Conservation (phyloP, 2,888 invertebrate species). For the Ceramica pisi region DNA sequence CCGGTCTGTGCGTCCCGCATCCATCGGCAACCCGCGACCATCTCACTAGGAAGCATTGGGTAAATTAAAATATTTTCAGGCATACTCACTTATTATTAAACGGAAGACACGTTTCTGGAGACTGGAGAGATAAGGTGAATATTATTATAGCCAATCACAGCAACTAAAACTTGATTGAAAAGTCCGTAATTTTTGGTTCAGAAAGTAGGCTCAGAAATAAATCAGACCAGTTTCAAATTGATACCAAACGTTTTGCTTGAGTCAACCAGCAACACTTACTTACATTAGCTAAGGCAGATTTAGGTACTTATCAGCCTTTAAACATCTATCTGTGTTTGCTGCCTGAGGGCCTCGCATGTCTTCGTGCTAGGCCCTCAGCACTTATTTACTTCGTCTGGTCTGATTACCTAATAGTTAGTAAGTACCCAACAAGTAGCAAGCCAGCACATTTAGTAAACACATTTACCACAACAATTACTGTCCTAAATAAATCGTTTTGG, state of each 20-base stretch:
- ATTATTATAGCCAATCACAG: no score
- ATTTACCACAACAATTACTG: constrained; percentile 43
- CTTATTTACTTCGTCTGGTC: neutral
- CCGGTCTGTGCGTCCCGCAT: no score
- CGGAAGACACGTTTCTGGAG: no score
- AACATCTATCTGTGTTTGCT: constrained; percentile 2
- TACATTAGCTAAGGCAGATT: neutral
- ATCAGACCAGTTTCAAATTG: neutral
- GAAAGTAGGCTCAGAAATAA: neutral
- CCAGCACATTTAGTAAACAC: constrained; percentile 27
- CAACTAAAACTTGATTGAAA: no score
- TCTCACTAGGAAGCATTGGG: no score
- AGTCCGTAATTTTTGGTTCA: no score
- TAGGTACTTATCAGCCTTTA: neutral
- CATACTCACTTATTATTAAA: no score
- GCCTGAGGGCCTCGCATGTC: no score
- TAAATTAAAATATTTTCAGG: no score
- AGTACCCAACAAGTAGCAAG: constrained; percentile 3
- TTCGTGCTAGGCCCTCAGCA: neutral
- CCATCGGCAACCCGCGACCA: no score
- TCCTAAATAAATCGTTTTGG: constrained; percentile 52
- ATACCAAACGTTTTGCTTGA: neutral
- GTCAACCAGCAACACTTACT: neutral
- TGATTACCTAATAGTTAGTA: constrained; percentile 27
- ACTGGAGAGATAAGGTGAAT: no score